Base-by-base conservation (phyloP, 2,797 vertebrate genomes). In the Anabas testudineus region DNA sequence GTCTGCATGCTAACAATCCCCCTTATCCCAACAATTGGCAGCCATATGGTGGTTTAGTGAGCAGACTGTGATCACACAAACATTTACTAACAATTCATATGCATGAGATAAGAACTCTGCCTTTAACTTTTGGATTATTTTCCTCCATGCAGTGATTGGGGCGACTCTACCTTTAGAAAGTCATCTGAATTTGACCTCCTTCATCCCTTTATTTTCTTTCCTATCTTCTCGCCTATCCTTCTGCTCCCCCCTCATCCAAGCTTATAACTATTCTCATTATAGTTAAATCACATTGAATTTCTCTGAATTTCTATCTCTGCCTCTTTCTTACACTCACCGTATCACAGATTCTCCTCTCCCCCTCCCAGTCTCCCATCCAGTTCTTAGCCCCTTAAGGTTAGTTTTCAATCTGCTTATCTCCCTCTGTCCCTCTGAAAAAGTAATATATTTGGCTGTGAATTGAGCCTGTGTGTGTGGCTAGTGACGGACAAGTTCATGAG, bases 351-450 rank as follows among this genome's bases (percentile, higher is more conserved):
- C n/a, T 15, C 52, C 6, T 21, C 22, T 42, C 52, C 16, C 5
- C 14, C 0, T 2, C 15, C 16, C 36, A 28, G 14, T 49, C 52
- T 28, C 37, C 30, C 32, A 6, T 52, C 45, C 46, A n/a, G 12
- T 54, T 18, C 6, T 37, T 21, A 48, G 12, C 16, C 37, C 58
- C 28, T 54, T 15, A 26, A 69, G 55, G 55, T 53, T 55, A 53
- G 63, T 67, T 66, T 71, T 53, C 65, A 61, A 57, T 76, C 64
- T 26, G 67, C 63, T 67, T 59, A 79, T 74, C 66, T 64, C 39
- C 26, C 21, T 42, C 56, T 46, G 43, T 67, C 52, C 53, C 22
- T 59, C 65, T 56, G 43, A 42, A 71, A 64, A 78, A 63, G 58
- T 71, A 59, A 85, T 69, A 64, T 42, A 64, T 76, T 72, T 79